Conservation (phyloP, 2,797 vertebrate genomes). For the Chelonia mydas region DNA sequence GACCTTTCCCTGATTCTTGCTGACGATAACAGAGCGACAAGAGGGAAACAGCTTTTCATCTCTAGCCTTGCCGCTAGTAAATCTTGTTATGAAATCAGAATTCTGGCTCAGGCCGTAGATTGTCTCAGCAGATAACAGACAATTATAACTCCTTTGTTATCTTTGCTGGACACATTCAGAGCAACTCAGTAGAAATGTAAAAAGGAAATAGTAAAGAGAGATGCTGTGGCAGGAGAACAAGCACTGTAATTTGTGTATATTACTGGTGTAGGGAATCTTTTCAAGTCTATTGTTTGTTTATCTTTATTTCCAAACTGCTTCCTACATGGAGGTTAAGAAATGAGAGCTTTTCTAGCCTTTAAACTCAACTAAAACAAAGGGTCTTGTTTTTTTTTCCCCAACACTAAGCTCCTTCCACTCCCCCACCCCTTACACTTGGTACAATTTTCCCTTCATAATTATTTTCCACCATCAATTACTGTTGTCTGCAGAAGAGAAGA, state of each 20-base stretch:
- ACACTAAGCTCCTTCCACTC: fast-evolving
- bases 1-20: neutral
- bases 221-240: neutral
- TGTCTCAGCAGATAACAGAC: neutral
- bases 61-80: neutral
- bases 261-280: neutral
- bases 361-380: neutral
- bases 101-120: neutral
- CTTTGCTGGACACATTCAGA: neutral
- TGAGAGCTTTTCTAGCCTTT: neutral
- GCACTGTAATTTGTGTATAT: neutral
- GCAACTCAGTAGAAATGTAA: neutral
- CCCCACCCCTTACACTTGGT: neutral
- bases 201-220: neutral
- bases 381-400: neutral
- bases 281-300: neutral
- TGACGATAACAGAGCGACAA: neutral
- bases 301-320: neutral
- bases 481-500: neutral
- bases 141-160: neutral
- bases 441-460: neutral
- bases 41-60: neutral
- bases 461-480: neutral
- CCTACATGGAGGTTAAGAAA: neutral
- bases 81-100: neutral